Evolutionary conservation across 2,113 vertebrate species (phyloP).

Genomic region (Telmatochromis sp.): DNA sequence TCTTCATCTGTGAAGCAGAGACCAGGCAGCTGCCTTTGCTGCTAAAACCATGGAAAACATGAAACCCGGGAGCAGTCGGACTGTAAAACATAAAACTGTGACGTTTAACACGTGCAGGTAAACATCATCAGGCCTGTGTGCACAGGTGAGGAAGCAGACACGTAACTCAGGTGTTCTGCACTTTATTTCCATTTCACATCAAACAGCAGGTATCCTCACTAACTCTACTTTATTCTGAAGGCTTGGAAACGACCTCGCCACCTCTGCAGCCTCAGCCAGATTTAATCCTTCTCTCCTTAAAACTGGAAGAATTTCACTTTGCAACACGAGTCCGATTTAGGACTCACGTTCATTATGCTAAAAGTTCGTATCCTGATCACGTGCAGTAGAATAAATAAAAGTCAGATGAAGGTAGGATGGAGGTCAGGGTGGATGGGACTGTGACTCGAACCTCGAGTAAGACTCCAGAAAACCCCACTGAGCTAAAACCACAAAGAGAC

Average conservation of each 20-base stretch:
- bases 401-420: background rate
- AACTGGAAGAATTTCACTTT: background rate
- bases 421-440: background rate
- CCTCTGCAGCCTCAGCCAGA: background rate
- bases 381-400: background rate
- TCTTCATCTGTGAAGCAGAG: background rate
- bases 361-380: background rate
- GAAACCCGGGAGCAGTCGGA: rapidly evolving
- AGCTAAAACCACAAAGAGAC: background rate
- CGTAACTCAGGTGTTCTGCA: background rate
- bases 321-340: rapidly evolving
- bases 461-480: background rate
- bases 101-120: background rate
- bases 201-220: background rate
- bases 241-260: background rate
- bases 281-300: background rate
- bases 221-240: background rate
- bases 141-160: background rate
- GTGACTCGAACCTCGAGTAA: background rate
- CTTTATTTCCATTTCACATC: background rate
- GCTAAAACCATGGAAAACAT: background rate
- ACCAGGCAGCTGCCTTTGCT: background rate
- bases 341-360: background rate
- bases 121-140: background rate
- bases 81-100: background rate